A percentile compares a stretch with the other conserved stretches of the same genome.
These are phyloP conservation scores for Drosophila trichaetosa DNA, from an alignment of 2,888 invertebrate genomes.

Conservation along the genomic window DNA sequence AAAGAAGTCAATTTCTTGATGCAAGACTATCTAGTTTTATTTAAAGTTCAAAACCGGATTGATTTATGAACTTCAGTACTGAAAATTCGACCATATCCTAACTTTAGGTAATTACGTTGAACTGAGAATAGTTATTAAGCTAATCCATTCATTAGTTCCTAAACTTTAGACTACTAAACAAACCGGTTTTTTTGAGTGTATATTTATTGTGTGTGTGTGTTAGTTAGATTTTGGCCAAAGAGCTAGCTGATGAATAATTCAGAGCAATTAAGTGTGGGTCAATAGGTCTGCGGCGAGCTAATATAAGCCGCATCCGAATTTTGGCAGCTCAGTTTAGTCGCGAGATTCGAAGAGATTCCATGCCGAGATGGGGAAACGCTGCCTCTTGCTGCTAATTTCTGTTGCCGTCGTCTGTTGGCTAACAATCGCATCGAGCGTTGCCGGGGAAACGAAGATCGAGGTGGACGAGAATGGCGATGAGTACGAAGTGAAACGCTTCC, in stretches of 20 bases:
- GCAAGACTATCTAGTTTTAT: neutral
- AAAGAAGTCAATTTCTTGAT: neutral
- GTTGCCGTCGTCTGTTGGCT: constrained; percentile 36
- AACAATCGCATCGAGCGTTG: constrained; percentile 32
- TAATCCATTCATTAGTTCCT: no score
- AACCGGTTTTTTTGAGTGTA: neutral
- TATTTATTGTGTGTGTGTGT: neutral
- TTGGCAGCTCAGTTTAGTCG: constrained; percentile 57
- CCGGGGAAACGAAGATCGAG: constrained; percentile 73
- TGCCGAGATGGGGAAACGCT: constrained; percentile 64
- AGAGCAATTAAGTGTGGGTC: constrained; percentile 74
- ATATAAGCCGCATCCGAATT: constrained; percentile 70
- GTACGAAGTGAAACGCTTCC: constrained; percentile 79
- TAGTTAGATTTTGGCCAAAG: constrained; percentile 2
- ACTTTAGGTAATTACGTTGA: no score
- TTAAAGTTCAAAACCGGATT: neutral
- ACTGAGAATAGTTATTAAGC: neutral
- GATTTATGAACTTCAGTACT: neutral
- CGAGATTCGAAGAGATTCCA: constrained; percentile 27
- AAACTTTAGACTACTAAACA: neutral
- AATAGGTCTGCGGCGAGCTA: constrained; percentile 70
- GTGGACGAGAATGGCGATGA: constrained; percentile 80
- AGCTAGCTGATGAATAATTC: constrained; percentile 68
- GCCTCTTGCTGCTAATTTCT: constrained; percentile 49
- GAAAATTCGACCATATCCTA: neutral